Conservation (phyloP, 2,797 vertebrate genomes). For the Helarctos malayanus region DNA sequence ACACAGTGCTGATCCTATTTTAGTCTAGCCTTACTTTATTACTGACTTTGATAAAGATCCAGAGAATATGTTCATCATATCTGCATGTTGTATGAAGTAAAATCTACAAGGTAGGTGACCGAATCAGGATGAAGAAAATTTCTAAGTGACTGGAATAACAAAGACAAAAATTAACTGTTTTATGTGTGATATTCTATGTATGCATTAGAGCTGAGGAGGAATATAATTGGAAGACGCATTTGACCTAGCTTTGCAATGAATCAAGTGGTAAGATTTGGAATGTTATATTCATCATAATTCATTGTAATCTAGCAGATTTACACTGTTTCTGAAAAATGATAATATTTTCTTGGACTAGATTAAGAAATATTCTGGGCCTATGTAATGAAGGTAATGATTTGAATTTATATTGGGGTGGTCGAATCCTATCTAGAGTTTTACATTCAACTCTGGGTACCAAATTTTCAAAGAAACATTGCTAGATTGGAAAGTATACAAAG, state of each 20-base stretch:
- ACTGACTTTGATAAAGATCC: neutral
- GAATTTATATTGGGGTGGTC: neutral
- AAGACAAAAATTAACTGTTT: neutral
- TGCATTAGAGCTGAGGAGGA: neutral
- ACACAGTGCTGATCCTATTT: neutral
- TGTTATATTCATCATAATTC: neutral
- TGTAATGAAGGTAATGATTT: constrained; percentile 2
- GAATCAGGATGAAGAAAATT: neutral
- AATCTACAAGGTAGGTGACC: neutral
- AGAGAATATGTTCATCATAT: neutral
- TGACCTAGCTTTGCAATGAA: constrained; percentile 1
- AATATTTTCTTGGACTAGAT: neutral
- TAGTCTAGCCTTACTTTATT: neutral
- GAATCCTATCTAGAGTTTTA: neutral
- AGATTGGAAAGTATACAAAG: neutral
- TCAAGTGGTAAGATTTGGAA: neutral
- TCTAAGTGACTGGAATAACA: neutral
- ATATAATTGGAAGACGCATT: constrained; percentile 12
- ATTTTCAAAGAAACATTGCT: neutral
- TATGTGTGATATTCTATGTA: neutral
- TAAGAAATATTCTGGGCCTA: neutral
- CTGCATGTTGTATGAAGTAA: neutral
- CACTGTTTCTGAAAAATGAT: neutral
- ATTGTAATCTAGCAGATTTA: neutral
- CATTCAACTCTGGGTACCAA: neutral